Base-by-base conservation (phyloP, 1,140 invertebrate genomes). In the Daktulosphaira vitifoliae region DNA sequence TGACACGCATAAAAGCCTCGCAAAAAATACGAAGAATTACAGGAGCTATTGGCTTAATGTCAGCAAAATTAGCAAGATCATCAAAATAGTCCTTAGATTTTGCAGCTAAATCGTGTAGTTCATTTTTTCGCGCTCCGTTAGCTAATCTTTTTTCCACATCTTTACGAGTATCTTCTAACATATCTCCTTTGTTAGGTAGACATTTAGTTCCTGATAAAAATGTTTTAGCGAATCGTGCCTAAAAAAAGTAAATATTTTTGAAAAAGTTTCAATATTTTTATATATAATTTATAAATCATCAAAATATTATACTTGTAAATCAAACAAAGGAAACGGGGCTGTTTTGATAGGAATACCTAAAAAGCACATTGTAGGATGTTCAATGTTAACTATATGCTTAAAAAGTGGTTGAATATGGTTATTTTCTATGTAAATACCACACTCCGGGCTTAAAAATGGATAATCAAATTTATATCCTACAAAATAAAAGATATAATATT, bases 281-380 rank as follows among this genome's bases (percentile, higher is more conserved):
- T n/a, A n/a, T n/a, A n/a, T n/a, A n/a, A n/a, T n/a, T n/a, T n/a
- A n/a, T n/a, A n/a, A n/a, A n/a, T n/a, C n/a, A n/a, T n/a, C n/a
- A n/a, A n/a, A n/a, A n/a, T n/a, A n/a, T n/a, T n/a, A n/a, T 72
- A 90, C 84, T 80, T 95, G 91, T 53, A 89, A 76, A 73, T 95
- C 86, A 74, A 91, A 92, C 78, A 90, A 84, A 42, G 85, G 85
- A 71, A 92, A 92, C 0, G 90, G 89, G 70, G 87, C 85, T 1
- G 90, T 84, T 68, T 83, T 83, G 71, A 82, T 87, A 3, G 86
- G 85, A 16, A 95, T 75, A 1, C 90, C 90, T 68, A 94, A 81
- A 64, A 95, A 80, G 49, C 81, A 85, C 76, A 96, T 81, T 20
- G 81, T 81, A 15, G 89, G 87, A 71, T 86, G 83, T 65, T 84